Evolutionary conservation across 92 coral and sea anemone genomes (phyloP), one percentile per base, ranked within the genome.

Genomic region (Porites lobata): DNA sequence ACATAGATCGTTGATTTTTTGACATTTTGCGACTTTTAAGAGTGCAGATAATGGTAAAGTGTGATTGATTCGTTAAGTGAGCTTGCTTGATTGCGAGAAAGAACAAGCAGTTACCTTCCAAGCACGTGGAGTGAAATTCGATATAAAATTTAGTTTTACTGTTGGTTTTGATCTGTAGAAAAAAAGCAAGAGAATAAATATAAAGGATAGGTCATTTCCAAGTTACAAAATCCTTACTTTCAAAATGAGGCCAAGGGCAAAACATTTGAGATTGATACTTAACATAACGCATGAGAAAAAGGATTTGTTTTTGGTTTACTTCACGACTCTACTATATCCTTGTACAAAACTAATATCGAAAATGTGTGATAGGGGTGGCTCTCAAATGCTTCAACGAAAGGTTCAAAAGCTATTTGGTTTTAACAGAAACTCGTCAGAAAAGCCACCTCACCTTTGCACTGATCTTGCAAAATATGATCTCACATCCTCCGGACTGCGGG

Each of bases 41-140:
- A 29, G 32, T 29, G 32, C 32, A 29, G 2, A 29, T 29, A 38
- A 0, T 38, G 6, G 47, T 6, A 38, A 38, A 38, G 47, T 38
- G 53, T 26, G 67, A 20, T 6, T 17, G 3, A 10, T 56, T 17
- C 0, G 61, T 56, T 56, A 9, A 38, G 47, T 38, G 47, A 38
- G 6, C 6, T 38, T 38, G 47, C 0, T 38, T 2, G 4, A 7
- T 38, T 38, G 47, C 47, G 47, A 38, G 5, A 38, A 38, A 8
- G 4, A 56, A 8, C 4, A 56, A 56, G 15, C 4, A 14, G 11
- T 87, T 94, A 96, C 99, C 89, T 83, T 93, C 99, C 69, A 96
- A 84, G 78, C 99, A 97, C 17, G 90, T 84, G 62, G 99, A 97
- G 88, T 95, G 96, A 79, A 97, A 95, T 83, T 97, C 99, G 61